phyloP scores from a whole-genome alignment of 2,797 vertebrate genomes.

The Hippoglossus hippoglossus region DNA sequence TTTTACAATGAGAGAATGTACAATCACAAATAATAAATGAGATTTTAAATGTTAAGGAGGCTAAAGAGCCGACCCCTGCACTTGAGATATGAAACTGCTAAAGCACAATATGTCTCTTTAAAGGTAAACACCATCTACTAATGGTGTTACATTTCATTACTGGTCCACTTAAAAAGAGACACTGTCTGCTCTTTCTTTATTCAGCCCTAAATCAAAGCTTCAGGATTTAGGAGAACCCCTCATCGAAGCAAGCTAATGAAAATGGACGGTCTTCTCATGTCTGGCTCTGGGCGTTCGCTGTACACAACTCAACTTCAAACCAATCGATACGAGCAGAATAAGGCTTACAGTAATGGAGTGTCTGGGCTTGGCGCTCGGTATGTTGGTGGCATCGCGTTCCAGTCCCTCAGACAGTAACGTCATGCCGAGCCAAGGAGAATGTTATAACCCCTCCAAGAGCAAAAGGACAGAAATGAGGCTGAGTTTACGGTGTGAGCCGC shows the following conservation, averaged over 20 bases:
- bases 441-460: slow-evolving; percentile 28
- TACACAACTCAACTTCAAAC: slow-evolving; percentile 4
- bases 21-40: too few relatives aligned
- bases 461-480: not conserved
- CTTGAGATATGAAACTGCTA: too few relatives aligned
- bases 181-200: not conserved
- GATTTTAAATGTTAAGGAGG: too few relatives aligned
- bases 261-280: slow-evolving; percentile 37
- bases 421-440: slow-evolving; percentile 28
- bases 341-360: slow-evolving; percentile 25
- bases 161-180: slow-evolving; percentile 8
- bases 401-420: slow-evolving; percentile 35
- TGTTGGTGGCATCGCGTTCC: slow-evolving; percentile 29
- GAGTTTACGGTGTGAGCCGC: slow-evolving; percentile 7
- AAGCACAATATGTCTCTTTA: not conserved
- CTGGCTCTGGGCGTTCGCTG: slow-evolving; percentile 22
- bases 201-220: slow-evolving; percentile 17
- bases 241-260: slow-evolving; percentile 49
- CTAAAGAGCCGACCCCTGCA: too few relatives aligned
- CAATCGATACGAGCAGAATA: slow-evolving; percentile 45
- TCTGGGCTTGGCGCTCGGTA: slow-evolving; percentile 7
- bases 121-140: not conserved
- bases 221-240: slow-evolving; percentile 28
- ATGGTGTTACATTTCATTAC: slow-evolving; percentile 4
- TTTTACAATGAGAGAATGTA: too few relatives aligned